Percentiles rank a stretch among this genome's conserved stretches.
Conservation (phyloP, 2,113 vertebrate species). For the Trematomus loennbergii region DNA sequence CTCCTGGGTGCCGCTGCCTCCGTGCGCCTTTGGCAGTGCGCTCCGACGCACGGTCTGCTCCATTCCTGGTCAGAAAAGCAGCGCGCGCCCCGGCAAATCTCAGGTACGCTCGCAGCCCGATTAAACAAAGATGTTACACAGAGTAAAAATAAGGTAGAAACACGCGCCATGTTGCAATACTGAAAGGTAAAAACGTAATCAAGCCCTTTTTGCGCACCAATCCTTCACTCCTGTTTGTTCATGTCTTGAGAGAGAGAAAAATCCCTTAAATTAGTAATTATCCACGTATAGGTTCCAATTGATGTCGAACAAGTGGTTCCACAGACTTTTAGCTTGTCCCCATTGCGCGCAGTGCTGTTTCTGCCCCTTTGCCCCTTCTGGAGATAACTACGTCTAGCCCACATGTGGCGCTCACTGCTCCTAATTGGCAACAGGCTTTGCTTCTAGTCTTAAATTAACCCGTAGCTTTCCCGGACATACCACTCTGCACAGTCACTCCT, state of each 20-base stretch:
- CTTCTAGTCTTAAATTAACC: constrained; percentile 83
- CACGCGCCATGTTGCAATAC: constrained; percentile 52
- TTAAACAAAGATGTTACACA: constrained; percentile 34
- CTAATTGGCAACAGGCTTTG: constrained; percentile 87
- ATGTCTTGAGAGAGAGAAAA: constrained; percentile 17
- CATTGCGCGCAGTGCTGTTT: constrained; percentile 36
- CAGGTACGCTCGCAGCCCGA: constrained; percentile 30
- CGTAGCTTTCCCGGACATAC: constrained; percentile 78
- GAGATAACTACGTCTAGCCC: constrained; percentile 64
- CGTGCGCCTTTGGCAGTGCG: constrained; percentile 74
- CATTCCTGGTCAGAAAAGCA: constrained; percentile 67
- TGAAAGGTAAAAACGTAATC: constrained; percentile 16
- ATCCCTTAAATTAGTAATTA: not conserved
- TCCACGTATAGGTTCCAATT: not conserved
- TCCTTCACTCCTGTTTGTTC: constrained; percentile 28
- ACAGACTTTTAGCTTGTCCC: constrained; percentile 41
- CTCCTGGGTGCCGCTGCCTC: constrained; percentile 38
- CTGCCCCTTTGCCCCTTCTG: constrained; percentile 69
- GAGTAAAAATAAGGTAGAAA: constrained; percentile 50
- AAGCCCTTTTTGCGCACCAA: not conserved
- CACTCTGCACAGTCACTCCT: constrained; percentile 54
- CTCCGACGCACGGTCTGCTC: constrained; percentile 74
- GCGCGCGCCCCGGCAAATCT: constrained; percentile 74
- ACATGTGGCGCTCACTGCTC: constrained; percentile 80
- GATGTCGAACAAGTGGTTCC: constrained; percentile 4